A percentile compares a stretch with the other conserved stretches of the same genome.
Conservation (phyloP, 1,140 invertebrate species). For the Lordiphosa mommai region DNA sequence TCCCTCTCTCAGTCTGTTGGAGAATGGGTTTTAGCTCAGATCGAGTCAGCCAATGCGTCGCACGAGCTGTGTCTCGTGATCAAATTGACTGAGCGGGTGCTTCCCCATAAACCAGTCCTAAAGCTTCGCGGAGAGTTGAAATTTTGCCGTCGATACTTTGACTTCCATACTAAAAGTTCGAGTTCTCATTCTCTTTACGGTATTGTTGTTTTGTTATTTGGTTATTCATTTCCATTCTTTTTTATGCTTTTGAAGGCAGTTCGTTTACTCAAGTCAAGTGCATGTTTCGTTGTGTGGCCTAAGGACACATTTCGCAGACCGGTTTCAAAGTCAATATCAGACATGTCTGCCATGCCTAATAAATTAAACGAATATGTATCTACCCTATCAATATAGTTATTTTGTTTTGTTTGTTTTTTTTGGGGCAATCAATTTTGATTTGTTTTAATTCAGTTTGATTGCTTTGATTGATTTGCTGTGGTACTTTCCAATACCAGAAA, state of each 20-base stretch:
- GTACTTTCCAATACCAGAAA: slow-evolving; percentile 57
- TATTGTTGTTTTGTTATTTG: slow-evolving; percentile 1
- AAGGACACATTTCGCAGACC: slow-evolving; percentile 55
- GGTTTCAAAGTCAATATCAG: slow-evolving; percentile 38
- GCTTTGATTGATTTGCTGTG: slow-evolving; percentile 67
- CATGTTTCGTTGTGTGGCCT: slow-evolving; percentile 54
- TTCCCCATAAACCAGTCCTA: slow-evolving; percentile 50
- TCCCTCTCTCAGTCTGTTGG: neutral
- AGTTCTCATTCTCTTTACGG: slow-evolving; percentile 34
- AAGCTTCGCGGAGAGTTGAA: slow-evolving; percentile 15
- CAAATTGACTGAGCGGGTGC: slow-evolving; percentile 28
- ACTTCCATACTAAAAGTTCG: slow-evolving; percentile 4
- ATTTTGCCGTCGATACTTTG: slow-evolving; percentile 6
- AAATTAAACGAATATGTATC: slow-evolving; percentile 20
- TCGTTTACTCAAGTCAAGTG: slow-evolving; percentile 68
- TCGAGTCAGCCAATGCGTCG: slow-evolving; percentile 28
- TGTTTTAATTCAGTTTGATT: slow-evolving; percentile 60
- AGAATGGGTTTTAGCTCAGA: slow-evolving; percentile 9
- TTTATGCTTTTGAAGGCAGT: slow-evolving; percentile 54
- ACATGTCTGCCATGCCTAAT: slow-evolving; percentile 37
- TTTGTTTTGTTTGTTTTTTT: slow-evolving; percentile 20
- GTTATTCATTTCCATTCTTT: slow-evolving; percentile 6
- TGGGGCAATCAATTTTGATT: slow-evolving; percentile 68
- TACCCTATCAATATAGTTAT: slow-evolving; percentile 9
- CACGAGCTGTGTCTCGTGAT: slow-evolving; percentile 70